Percentiles rank a stretch among this genome's conserved stretches.
Evolutionary conservation across 2,797 vertebrate genomes (phyloP).

Genomic region (Nannoperca australis): DNA sequence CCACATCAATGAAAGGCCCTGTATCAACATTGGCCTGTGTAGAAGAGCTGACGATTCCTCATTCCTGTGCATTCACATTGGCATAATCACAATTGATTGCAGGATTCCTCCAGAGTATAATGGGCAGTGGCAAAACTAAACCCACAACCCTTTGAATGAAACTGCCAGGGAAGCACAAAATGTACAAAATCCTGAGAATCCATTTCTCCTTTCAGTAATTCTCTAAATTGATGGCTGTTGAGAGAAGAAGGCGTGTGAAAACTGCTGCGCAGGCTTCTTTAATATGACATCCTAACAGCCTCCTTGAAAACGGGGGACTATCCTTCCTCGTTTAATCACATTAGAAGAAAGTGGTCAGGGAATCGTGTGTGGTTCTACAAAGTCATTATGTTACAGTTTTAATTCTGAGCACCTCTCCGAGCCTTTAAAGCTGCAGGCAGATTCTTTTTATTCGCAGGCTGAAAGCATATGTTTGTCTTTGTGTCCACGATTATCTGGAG

Average conservation of each 20-base stretch:
- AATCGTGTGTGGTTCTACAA: conserved; percentile 29
- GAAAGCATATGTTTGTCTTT: conserved; percentile 36
- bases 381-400: conserved; percentile 48
- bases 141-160: conserved; percentile 42
- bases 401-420: conserved; percentile 36
- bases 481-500: conserved; percentile 14
- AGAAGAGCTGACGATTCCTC: not conserved
- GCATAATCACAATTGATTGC: conserved; percentile 39
- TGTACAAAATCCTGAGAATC: conserved; percentile 43
- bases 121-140: conserved; percentile 44
- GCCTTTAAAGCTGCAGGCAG: not conserved
- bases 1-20: not conserved
- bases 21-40: not conserved
- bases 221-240: conserved; percentile 50
- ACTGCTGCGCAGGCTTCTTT: conserved; percentile 25
- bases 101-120: conserved; percentile 21
- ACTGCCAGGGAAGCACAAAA: conserved; percentile 28
- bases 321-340: conserved; percentile 44
- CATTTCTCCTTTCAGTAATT: conserved; percentile 46
- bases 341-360: conserved; percentile 45
- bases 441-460: not conserved
- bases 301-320: conserved; percentile 21
- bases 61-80: not conserved
- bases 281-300: conserved; percentile 50
- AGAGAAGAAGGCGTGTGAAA: conserved; percentile 36